Conservation (phyloP, 2,888 invertebrate genomes). For the Girardia tigrina region DNA sequence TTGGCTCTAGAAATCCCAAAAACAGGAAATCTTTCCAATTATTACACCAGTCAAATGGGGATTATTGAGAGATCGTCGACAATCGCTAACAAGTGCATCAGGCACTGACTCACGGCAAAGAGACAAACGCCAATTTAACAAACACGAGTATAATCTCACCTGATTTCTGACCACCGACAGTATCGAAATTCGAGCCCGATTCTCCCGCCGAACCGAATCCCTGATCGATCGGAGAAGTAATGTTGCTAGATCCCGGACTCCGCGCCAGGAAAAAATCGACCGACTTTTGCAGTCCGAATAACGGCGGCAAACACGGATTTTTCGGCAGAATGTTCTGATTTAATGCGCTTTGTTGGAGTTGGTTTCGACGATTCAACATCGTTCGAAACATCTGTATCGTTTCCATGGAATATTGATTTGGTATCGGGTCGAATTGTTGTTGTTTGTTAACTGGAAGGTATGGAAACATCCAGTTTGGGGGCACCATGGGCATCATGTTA, state of each 20-base stretch:
- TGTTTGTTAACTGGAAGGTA: neutral
- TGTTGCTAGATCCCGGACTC: neutral
- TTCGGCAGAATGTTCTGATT: neutral
- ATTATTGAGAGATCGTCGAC: neutral
- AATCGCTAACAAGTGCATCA: neutral
- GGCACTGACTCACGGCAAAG: neutral
- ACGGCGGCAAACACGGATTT: neutral
- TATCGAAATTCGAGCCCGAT: neutral
- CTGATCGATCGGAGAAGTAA: neutral
- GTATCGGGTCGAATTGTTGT: neutral
- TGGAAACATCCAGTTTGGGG: conserved; percentile 18
- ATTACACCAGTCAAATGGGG: neutral
- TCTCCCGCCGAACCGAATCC: neutral
- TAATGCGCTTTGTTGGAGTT: neutral
- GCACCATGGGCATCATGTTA: neutral
- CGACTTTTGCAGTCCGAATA: neutral
- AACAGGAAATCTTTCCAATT: conserved; percentile 3
- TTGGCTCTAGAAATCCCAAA: neutral
- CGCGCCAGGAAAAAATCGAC: neutral
- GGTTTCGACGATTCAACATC: conserved; percentile 2
- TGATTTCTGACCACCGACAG: neutral
- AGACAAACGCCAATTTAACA: too few relatives aligned
- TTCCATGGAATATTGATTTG: conserved; percentile 8
- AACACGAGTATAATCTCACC: neutral
- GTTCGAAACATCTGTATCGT: neutral